phyloP scores from a whole-genome alignment of 37 sponge, comb jelly and placozoan genomes.

The Dysidea cf. avara region DNA sequence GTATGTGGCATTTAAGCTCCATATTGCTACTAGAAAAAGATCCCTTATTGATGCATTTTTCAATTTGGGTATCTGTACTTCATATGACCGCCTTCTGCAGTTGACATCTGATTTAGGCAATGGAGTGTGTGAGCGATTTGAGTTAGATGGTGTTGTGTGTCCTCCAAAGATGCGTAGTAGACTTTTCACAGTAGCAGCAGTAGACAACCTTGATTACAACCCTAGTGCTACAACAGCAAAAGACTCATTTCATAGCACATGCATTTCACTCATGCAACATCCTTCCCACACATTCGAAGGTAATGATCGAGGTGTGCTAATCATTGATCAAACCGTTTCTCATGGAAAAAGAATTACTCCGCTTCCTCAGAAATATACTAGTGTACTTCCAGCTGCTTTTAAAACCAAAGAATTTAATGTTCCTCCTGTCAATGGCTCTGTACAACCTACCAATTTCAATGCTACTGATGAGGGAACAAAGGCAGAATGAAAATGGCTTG shows the following conservation, averaged over 20 bases:
- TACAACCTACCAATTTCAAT: no score
- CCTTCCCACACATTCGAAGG: neutral
- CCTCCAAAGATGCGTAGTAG: neutral
- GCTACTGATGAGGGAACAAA: no score
- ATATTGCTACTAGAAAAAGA: no score
- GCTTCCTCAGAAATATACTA: neutral
- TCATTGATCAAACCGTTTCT: neutral
- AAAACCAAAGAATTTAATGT: neutral
- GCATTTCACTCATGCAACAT: constrained; percentile 17
- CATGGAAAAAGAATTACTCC: neutral
- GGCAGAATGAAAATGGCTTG: no score
- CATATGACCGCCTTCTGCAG: no score
- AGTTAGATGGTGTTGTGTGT: constrained; percentile 1
- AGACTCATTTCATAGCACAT: constrained; percentile 15
- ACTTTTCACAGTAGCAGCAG: constrained; percentile 2
- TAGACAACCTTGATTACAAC: constrained; percentile 14
- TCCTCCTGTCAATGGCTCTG: no score
- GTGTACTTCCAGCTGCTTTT: neutral
- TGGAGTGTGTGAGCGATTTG: constrained; percentile 8
- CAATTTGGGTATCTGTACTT: no score
- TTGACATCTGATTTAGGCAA: constrained; percentile 3
- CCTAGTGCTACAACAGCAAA: constrained; percentile 10
- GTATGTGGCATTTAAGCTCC: no score
- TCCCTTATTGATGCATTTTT: no score
- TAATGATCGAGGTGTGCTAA: neutral